phyloP scores from a whole-genome alignment of 2,113 vertebrate genomes.

The Phycodurus eques region DNA sequence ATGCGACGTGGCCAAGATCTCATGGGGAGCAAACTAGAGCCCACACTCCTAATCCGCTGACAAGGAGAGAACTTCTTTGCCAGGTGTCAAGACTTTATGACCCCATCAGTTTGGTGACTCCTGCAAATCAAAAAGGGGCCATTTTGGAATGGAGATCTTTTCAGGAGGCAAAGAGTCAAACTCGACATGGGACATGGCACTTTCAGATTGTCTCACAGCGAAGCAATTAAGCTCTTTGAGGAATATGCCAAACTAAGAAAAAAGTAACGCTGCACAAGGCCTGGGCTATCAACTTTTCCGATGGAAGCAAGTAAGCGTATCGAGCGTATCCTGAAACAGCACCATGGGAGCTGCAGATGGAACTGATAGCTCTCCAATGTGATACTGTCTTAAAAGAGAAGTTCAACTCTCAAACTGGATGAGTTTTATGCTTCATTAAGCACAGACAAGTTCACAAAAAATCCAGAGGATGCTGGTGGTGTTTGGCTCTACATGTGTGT shows the following conservation, averaged over 20 bases:
- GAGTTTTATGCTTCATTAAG: too few species aligned
- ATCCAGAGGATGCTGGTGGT: too few species aligned
- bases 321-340: too few species aligned
- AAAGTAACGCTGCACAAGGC: not conserved
- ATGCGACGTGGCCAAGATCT: slow-evolving; percentile 10
- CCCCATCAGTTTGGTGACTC: slow-evolving; percentile 2
- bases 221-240: slow-evolving; percentile 24
- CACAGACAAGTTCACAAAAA: too few species aligned
- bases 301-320: slow-evolving; percentile 16
- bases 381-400: too few species aligned
- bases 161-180: not conserved
- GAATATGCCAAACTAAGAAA: slow-evolving; percentile 1
- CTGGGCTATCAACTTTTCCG: slow-evolving; percentile 5
- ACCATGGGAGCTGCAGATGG: too few species aligned
- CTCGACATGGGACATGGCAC: slow-evolving; percentile 19
- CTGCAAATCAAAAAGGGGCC: slow-evolving; percentile 23
- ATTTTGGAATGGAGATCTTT: slow-evolving; percentile 28
- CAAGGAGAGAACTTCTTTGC: slow-evolving; percentile 13
- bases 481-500: too few species aligned
- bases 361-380: too few species aligned
- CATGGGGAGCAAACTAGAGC: not conserved
- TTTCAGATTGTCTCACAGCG: slow-evolving; percentile 14
- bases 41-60: slow-evolving; percentile 15
- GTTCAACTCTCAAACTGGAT: too few species aligned
- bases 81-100: slow-evolving; percentile 22